Evolutionary conservation across 2,113 vertebrate genomes (phyloP).

Genomic region (Microcebus ravelobensis): DNA sequence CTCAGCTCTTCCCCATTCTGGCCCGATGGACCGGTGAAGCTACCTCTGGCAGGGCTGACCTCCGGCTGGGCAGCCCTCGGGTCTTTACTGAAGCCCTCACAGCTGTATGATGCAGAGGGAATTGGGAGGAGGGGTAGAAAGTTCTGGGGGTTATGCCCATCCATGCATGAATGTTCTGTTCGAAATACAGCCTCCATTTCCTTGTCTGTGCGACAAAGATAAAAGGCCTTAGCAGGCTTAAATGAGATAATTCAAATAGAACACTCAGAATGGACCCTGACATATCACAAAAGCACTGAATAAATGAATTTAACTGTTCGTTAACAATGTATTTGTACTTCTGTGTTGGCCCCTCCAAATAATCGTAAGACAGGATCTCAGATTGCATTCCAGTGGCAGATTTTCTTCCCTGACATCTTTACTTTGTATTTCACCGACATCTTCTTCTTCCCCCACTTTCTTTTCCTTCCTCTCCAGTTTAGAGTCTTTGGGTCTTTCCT

Average conservation of each 20-base stretch:
- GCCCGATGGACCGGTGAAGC: neutral
- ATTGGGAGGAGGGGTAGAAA: neutral
- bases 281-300: neutral
- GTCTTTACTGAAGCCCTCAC: neutral
- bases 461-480: neutral
- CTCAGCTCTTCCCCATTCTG: neutral
- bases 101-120: neutral
- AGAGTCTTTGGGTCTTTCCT: neutral
- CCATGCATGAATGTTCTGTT: neutral
- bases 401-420: neutral
- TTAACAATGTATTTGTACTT: too few relatives aligned
- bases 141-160: neutral
- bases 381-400: too few relatives aligned
- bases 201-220: neutral
- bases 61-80: neutral
- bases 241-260: neutral
- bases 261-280: neutral
- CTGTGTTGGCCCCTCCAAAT: neutral
- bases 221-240: neutral
- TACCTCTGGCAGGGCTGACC: neutral
- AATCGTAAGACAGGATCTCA: neutral
- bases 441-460: neutral
- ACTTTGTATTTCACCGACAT: fast-evolving
- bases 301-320: too few relatives aligned
- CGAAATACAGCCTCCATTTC: neutral